These are phyloP conservation scores for Neopelma chrysocephalum DNA, from an alignment of 2,797 vertebrate genomes.

Conservation along the genomic window DNA sequence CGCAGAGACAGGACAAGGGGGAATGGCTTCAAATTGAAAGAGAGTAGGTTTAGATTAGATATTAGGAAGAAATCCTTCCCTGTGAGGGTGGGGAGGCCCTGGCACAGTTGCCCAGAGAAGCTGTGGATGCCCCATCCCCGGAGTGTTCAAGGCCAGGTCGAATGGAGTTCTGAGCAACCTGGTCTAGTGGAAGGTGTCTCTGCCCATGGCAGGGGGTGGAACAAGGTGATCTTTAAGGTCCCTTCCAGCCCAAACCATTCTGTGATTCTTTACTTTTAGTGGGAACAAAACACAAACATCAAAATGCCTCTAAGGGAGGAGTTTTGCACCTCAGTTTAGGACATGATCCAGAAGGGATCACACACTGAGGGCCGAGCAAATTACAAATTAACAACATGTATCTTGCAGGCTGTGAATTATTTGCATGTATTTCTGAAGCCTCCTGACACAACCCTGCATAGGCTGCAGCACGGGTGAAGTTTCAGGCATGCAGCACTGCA, in stretches of 20 bases:
- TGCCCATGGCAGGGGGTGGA: neutral
- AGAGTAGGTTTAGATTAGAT: neutral
- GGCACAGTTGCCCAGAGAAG: neutral
- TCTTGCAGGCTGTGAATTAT: neutral
- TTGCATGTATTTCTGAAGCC: neutral
- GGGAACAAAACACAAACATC: neutral
- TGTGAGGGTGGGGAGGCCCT: neutral
- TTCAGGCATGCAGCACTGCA: neutral
- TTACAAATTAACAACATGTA: neutral
- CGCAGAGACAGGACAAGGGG: neutral
- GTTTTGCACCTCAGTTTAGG: neutral
- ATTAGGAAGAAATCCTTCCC: neutral
- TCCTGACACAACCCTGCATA: neutral
- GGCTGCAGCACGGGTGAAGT: neutral
- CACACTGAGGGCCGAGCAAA: neutral
- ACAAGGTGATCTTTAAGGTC: neutral
- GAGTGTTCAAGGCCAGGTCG: accelerated
- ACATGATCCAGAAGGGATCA: neutral
- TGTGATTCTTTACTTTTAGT: neutral
- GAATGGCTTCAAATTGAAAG: neutral
- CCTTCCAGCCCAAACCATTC: neutral
- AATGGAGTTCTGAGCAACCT: neutral
- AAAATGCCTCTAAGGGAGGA: neutral
- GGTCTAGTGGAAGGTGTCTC: neutral
- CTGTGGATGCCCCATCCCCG: neutral